Base-by-base conservation (phyloP, 2,888 invertebrate species). In the Balanococcus diminutus region DNA sequence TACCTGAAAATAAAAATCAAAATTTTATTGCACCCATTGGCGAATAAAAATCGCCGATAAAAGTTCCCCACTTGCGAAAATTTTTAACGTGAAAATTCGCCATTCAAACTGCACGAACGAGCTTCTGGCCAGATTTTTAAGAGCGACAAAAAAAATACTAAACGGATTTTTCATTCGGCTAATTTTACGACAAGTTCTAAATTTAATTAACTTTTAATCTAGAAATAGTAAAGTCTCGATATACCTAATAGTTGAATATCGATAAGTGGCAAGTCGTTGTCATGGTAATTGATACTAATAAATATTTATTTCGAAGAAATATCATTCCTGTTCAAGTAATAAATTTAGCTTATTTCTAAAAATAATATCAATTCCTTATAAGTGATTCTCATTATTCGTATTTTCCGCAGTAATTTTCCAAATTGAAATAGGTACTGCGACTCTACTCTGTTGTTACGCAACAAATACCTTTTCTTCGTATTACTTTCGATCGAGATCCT, bases 301-400 rank as follows among this genome's bases (percentile, higher is more conserved):
- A 61, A 61, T 61, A 61, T 61, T 61, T 61, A 61, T 61, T 19
- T 11, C 61, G 61, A 61, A 61, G 61, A 61, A 61, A 61, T 25
- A 61, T 61, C 61, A 61, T 61, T 61, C 61, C 11, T 25, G 22
- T 11, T 25, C 22, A 61, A 61, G 61, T 11, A 61, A 61, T 61
- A 61, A 61, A 61, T 61, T 61, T 61, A 22, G 61, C 61, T 61
- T 25, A 61, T 61, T 61, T 61, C 56, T 25, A 61, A 25, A 61
- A 25, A 61, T 61, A 61, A 61, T 61, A 61, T 61, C 61, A 61
- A 61, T 61, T 61, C 61, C 61, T 61, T 61, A 61, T 61, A 61
- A 61, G 61, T 61, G 61, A 25, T 61, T 61, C 61, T 61, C 61
- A 61, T 61, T 61, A 61, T 61, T 61, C 61, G 25, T 61, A 61